Evolutionary conservation across 2,888 invertebrate genomes (phyloP).

Genomic region (Pterostichus niger): DNA sequence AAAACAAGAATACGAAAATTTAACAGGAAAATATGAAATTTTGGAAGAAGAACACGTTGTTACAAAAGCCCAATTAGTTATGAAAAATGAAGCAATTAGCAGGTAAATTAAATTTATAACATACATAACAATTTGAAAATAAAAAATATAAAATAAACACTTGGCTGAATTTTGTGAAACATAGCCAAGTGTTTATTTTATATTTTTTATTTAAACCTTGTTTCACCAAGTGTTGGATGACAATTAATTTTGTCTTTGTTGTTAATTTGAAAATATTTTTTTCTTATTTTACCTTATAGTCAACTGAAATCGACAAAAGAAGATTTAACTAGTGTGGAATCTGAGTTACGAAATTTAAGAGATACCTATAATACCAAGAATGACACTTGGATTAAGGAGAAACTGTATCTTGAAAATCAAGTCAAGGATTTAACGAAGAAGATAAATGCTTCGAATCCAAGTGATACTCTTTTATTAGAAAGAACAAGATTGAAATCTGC

Average conservation of each 20-base stretch:
- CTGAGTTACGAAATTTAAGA: slow-evolving; percentile 83
- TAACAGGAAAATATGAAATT: slow-evolving; percentile 90
- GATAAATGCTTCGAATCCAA: slow-evolving; percentile 11
- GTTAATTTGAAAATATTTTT: not conserved
- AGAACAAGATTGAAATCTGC: slow-evolving; percentile 82
- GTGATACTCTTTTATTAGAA: slow-evolving; percentile 73
- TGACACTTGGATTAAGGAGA: slow-evolving; percentile 87
- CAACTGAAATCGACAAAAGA: slow-evolving; percentile 81
- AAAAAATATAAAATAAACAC: too few species aligned
- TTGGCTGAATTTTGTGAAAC: too few species aligned
- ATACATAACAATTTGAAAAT: not conserved
- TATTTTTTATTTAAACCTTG: too few species aligned
- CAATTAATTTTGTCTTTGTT: too few species aligned
- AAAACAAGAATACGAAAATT: slow-evolving; percentile 87
- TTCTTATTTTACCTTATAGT: slow-evolving; percentile 75
- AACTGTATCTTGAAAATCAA: slow-evolving; percentile 82
- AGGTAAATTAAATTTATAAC: slow-evolving; percentile 77
- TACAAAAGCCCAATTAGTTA: slow-evolving; percentile 89
- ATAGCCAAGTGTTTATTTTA: too few species aligned
- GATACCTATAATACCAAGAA: slow-evolving; percentile 83
- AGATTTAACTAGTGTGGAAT: slow-evolving; percentile 81
- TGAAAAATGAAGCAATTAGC: slow-evolving; percentile 89
- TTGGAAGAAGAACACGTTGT: slow-evolving; percentile 92
- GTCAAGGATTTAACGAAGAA: slow-evolving; percentile 59
- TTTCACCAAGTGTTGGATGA: too few species aligned